Evolutionary conservation across 92 coral and sea anemone genomes (phyloP).

Genomic region (Porites lobata): DNA sequence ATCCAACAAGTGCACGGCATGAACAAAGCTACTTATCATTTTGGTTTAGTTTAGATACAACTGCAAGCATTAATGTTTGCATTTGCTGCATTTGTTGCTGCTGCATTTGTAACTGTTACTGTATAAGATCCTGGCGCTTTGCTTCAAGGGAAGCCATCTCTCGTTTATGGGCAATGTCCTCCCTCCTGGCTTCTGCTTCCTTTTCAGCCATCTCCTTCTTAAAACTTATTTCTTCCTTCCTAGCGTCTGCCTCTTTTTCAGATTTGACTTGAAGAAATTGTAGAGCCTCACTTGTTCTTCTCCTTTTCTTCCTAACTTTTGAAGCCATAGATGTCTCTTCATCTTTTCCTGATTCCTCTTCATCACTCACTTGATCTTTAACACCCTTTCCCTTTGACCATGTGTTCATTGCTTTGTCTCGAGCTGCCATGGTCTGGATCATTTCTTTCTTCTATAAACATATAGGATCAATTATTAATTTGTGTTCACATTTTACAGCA

Average conservation of each 20-base stretch:
- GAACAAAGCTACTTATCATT: too few species aligned
- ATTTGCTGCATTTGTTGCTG: constrained; percentile 35
- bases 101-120: constrained; percentile 43
- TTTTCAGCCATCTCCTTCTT: too few species aligned
- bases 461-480: too few species aligned
- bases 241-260: too few species aligned
- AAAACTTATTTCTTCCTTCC: too few species aligned
- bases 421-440: constrained; percentile 34
- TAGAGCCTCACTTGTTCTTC: not conserved
- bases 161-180: too few species aligned
- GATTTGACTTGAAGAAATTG: too few species aligned
- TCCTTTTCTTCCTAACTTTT: constrained; percentile 29
- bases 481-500: too few species aligned
- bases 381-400: constrained; percentile 22
- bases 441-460: constrained; percentile 40
- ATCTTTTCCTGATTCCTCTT: constrained; percentile 30
- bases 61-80: not conserved
- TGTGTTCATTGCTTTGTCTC: constrained; percentile 64
- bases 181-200: too few species aligned
- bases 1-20: too few species aligned
- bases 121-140: constrained; percentile 44
- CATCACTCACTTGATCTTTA: constrained; percentile 10
- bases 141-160: constrained; percentile 11
- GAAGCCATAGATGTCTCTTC: constrained; percentile 40
- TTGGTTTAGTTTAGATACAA: too few species aligned